Percentiles rank a stretch among this genome's conserved stretches.
These are phyloP conservation scores for Caenorhabditis virilis DNA, from an alignment of 2,888 invertebrate species.

Conservation along the genomic window DNA sequence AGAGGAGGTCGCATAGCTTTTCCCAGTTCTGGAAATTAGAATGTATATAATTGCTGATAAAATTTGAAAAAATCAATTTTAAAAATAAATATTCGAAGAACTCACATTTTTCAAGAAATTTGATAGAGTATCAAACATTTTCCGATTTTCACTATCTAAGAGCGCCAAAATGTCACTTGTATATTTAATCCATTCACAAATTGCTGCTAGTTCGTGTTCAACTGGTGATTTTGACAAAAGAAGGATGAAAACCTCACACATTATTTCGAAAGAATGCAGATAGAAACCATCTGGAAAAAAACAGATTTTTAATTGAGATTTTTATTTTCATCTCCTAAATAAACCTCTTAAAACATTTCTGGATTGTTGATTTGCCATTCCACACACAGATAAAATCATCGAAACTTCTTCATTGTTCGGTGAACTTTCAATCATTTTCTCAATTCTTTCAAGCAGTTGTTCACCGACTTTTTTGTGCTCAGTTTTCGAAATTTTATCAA, in stretches of 20 bases:
- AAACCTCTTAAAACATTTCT: not conserved
- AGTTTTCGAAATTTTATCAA: too few species aligned
- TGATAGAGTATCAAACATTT: constrained; percentile 1
- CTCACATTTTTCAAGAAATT: constrained; percentile 2
- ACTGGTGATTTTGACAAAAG: not conserved
- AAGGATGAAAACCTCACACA: not conserved
- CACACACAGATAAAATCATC: not conserved
- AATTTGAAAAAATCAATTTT: not conserved
- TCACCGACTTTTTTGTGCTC: too few species aligned
- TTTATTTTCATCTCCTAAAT: not conserved
- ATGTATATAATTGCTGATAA: not conserved
- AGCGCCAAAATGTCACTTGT: not conserved
- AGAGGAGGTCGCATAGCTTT: constrained; percentile 9
- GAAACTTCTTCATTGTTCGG: not conserved
- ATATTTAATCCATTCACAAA: not conserved
- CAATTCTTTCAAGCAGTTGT: too few species aligned
- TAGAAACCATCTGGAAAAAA: not conserved
- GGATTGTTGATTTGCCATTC: not conserved
- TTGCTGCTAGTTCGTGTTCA: too few species aligned
- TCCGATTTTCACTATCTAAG: not conserved
- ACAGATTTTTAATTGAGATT: not conserved
- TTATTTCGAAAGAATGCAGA: not conserved
- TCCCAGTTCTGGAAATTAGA: constrained; percentile 19
- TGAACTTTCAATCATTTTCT: too few species aligned
- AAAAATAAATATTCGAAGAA: not conserved